A percentile compares a stretch with the other conserved stretches of the same genome.
These are phyloP conservation scores for Spodoptera frugiperda DNA, from an alignment of 1,140 invertebrate genomes.

Conservation along the genomic window DNA sequence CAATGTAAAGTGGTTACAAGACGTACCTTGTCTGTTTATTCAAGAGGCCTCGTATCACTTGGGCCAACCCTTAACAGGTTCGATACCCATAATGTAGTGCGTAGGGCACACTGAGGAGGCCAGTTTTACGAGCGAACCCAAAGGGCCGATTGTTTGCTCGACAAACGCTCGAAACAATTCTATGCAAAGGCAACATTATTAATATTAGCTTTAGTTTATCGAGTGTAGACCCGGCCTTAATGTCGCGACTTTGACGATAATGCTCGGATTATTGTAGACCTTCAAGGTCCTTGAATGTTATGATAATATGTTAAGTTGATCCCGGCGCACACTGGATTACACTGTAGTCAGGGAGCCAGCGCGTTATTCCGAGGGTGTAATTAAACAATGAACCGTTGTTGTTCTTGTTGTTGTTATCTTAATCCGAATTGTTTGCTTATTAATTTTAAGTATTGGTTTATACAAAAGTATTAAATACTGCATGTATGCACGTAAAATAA, in stretches of 20 bases:
- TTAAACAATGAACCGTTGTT: too few species aligned
- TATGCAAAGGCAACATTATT: conserved; percentile 40
- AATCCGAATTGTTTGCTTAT: too few species aligned
- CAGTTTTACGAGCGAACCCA: conserved; percentile 42
- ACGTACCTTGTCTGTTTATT: too few species aligned
- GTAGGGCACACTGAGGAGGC: conserved; percentile 7
- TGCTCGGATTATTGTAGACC: conserved; percentile 4
- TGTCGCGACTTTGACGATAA: conserved; percentile 11
- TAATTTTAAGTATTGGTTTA: too few species aligned
- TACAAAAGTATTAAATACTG: too few species aligned
- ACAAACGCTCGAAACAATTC: conserved; percentile 26
- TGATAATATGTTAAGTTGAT: not conserved
- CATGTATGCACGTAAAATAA: too few species aligned
- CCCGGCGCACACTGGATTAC: not conserved
- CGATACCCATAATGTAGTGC: conserved; percentile 20
- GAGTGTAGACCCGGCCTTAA: conserved; percentile 12
- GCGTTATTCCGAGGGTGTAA: too few species aligned
- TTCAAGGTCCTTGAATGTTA: conserved; percentile 6
- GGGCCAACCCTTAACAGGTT: not conserved
- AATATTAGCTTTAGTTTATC: conserved; percentile 37
- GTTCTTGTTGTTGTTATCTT: too few species aligned
- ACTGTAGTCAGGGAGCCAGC: too few species aligned
- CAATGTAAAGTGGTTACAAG: too few species aligned
- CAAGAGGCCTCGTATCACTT: not conserved
- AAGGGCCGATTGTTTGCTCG: conserved; percentile 35